phyloP scores from a whole-genome alignment of 64 coral and sea anemone genomes.

The Dendrophyllia cribrosa region DNA sequence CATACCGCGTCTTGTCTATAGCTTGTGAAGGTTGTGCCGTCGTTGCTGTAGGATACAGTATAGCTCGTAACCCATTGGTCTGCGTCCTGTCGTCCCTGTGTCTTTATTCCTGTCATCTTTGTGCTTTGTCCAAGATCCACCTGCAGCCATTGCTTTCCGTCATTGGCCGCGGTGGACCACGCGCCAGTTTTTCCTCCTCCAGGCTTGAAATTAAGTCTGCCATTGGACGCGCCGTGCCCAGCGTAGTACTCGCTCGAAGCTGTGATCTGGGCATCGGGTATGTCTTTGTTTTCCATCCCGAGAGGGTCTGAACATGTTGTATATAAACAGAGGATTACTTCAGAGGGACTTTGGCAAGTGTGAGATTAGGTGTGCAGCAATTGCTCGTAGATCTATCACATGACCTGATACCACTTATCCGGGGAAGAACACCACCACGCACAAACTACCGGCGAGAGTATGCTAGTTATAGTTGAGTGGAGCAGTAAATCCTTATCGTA shows the following conservation, averaged over 20 bases:
- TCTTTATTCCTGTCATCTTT: background rate
- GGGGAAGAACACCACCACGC: too few relatives aligned
- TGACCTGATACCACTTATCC: too few relatives aligned
- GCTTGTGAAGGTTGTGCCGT: background rate
- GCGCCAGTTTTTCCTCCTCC: background rate
- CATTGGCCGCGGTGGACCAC: background rate
- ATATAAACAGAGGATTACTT: background rate
- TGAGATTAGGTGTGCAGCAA: too few relatives aligned
- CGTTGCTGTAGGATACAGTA: background rate
- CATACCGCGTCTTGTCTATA: background rate
- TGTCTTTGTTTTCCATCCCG: background rate
- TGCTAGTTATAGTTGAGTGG: too few relatives aligned
- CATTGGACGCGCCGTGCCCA: conserved; percentile 8
- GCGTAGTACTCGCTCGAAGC: background rate
- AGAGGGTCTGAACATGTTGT: background rate
- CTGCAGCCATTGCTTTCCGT: background rate
- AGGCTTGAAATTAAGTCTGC: background rate
- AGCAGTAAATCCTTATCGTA: too few relatives aligned
- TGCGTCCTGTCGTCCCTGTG: background rate
- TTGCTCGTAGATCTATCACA: too few relatives aligned
- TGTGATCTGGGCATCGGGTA: background rate
- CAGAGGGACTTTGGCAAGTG: too few relatives aligned
- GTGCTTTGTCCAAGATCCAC: background rate
- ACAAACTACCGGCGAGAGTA: too few relatives aligned
- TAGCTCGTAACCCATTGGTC: background rate